phyloP scores from a whole-genome alignment of 2,888 invertebrate genomes.

The Bombylius major region DNA sequence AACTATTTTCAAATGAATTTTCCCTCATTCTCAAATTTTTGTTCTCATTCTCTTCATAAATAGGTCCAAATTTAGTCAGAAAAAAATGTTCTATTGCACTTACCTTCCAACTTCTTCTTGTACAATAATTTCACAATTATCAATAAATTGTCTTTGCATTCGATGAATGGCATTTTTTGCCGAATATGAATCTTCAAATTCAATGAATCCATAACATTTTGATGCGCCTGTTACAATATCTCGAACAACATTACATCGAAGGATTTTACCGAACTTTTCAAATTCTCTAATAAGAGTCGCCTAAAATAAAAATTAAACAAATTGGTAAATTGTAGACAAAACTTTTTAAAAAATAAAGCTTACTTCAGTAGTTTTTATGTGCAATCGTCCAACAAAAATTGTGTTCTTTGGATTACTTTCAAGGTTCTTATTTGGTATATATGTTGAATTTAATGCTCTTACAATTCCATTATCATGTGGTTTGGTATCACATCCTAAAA shows the following conservation, averaged over 20 bases:
- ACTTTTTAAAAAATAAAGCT: background rate
- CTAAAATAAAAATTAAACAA: conserved; percentile 24
- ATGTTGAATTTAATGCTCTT: conserved; percentile 55
- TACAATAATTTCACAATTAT: conserved; percentile 57
- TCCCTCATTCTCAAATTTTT: too few relatives aligned
- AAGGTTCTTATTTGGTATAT: conserved; percentile 50
- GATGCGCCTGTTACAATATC: conserved; percentile 76
- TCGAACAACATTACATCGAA: conserved; percentile 51
- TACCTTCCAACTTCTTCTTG: conserved; percentile 63
- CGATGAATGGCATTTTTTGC: conserved; percentile 49
- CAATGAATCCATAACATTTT: conserved; percentile 76
- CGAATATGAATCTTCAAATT: conserved; percentile 49
- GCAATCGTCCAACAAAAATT: conserved; percentile 62
- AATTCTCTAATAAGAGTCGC: conserved; percentile 44
- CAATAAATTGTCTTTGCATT: conserved; percentile 47
- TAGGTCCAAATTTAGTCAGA: background rate
- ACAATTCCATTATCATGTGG: conserved; percentile 70
- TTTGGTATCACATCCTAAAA: conserved; percentile 53
- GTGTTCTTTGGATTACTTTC: conserved; percentile 58
- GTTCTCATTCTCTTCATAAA: too few relatives aligned
- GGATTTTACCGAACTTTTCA: conserved; percentile 51
- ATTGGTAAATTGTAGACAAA: background rate
- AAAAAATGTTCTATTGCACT: background rate
- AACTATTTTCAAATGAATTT: too few relatives aligned
- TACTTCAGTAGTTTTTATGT: conserved; percentile 50